Percentiles rank a stretch among this genome's conserved stretches.
Evolutionary conservation across 2,888 invertebrate species (phyloP).

Genomic region (Hofmannophila pseudospretella): DNA sequence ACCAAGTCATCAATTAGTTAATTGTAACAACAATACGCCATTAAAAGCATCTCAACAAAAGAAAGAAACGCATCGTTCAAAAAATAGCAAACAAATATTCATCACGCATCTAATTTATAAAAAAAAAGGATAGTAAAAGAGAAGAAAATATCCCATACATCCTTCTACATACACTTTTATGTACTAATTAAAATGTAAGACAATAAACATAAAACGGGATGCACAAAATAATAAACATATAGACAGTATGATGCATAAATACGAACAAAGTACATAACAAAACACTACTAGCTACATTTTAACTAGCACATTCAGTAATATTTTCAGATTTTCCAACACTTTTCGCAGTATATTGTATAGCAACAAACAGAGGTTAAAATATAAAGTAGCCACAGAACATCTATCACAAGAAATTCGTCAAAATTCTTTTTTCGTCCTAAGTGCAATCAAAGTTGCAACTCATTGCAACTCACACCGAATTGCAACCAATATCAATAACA

Average conservation of each 20-base stretch:
- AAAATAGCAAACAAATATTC: conserved; percentile 44
- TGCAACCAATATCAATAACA: too few species aligned
- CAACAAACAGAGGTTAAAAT: too few species aligned
- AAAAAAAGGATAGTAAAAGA: conserved; percentile 20
- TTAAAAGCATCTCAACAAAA: conserved; percentile 5
- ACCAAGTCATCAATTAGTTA: conserved; percentile 1
- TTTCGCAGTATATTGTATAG: too few species aligned
- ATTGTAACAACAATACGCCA: too few species aligned
- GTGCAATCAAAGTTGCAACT: too few species aligned
- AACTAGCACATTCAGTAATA: conserved; percentile 69
- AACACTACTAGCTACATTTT: conserved; percentile 57
- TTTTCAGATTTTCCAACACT: conserved; percentile 52
- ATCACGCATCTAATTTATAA: conserved; percentile 21
- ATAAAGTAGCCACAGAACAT: too few species aligned
- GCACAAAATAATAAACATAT: conserved; percentile 33
- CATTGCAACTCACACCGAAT: too few species aligned
- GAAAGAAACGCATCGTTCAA: conserved; percentile 20
- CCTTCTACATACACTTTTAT: conserved; percentile 36
- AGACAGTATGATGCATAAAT: conserved; percentile 39
- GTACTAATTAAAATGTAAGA: conserved; percentile 67
- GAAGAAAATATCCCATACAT: conserved; percentile 26
- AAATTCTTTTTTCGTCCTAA: too few species aligned
- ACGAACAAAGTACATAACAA: conserved; percentile 21
- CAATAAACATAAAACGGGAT: conserved; percentile 22
- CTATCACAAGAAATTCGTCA: too few species aligned